Evolutionary conservation across 2,888 invertebrate genomes (phyloP).

Genomic region (Ormyrus rosae): DNA sequence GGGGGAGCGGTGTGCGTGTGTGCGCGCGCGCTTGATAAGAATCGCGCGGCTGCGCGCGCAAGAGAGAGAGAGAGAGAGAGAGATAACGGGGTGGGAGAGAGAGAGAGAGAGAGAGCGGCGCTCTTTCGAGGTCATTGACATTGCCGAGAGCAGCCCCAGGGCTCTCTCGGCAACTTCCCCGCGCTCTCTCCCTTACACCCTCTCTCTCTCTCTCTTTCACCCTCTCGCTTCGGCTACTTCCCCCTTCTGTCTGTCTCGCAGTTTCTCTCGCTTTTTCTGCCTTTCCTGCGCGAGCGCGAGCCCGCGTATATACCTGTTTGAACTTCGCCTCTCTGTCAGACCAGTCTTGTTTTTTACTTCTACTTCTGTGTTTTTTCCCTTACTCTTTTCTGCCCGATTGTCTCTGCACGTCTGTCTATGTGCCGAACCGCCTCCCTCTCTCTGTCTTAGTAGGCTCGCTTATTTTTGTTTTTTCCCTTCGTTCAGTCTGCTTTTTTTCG

Average conservation of each 20-base stretch:
- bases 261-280: slow-evolving; percentile 11
- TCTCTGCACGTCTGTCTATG: neutral
- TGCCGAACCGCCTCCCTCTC: neutral
- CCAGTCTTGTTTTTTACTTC: slow-evolving; percentile 3
- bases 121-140: slow-evolving; percentile 57
- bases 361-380: neutral
- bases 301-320: slow-evolving; percentile 15
- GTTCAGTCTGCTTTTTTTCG: no score
- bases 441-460: neutral
- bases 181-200: neutral
- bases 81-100: slow-evolving; percentile 31
- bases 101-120: slow-evolving; percentile 22
- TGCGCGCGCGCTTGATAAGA: slow-evolving; percentile 25
- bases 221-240: neutral
- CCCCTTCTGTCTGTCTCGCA: slow-evolving; percentile 27
- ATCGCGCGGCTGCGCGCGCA: slow-evolving; percentile 34
- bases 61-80: slow-evolving; percentile 43
- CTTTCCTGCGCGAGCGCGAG: neutral
- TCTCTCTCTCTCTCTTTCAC: neutral
- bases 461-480: no score
- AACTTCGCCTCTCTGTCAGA: slow-evolving; percentile 20
- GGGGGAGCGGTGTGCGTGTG: slow-evolving; percentile 12
- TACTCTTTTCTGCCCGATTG: neutral
- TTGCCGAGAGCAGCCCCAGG: slow-evolving; percentile 47
- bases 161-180: slow-evolving; percentile 44